Conservation (phyloP, 2,113 vertebrate genomes). For the Emydocephalus ijimae region DNA sequence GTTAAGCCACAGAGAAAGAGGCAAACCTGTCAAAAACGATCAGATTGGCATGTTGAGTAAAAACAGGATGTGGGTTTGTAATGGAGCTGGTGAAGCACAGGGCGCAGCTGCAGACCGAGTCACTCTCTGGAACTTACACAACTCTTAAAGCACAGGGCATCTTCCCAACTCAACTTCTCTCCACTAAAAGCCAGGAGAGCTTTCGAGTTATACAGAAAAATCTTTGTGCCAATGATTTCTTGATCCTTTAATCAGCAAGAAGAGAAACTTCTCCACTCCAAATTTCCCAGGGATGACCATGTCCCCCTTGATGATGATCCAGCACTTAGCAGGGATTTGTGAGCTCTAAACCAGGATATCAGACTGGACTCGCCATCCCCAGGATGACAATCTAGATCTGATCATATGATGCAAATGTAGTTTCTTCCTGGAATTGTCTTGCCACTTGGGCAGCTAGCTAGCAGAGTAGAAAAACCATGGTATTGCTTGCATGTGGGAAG, state of each 20-base stretch:
- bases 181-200: not conserved
- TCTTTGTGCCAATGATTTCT: not conserved
- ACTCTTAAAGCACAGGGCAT: not conserved
- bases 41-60: not conserved
- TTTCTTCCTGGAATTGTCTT: not conserved
- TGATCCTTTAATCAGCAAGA: not conserved
- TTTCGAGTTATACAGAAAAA: not conserved
- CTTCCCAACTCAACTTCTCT: not conserved
- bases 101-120: not conserved
- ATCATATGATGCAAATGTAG: not conserved
- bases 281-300: not conserved
- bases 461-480: not conserved
- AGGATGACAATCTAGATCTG: too few relatives aligned
- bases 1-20: not conserved
- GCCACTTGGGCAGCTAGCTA: not conserved
- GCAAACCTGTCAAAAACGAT: not conserved
- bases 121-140: not conserved
- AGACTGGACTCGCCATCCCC: not conserved
- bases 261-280: not conserved
- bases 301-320: not conserved
- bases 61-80: not conserved
- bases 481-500: not conserved
- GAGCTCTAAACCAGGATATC: not conserved
- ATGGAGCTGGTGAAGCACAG: not conserved
- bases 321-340: not conserved